phyloP scores from a whole-genome alignment of 2,797 vertebrate genomes.

The Phrynocephalus guinanensis region DNA sequence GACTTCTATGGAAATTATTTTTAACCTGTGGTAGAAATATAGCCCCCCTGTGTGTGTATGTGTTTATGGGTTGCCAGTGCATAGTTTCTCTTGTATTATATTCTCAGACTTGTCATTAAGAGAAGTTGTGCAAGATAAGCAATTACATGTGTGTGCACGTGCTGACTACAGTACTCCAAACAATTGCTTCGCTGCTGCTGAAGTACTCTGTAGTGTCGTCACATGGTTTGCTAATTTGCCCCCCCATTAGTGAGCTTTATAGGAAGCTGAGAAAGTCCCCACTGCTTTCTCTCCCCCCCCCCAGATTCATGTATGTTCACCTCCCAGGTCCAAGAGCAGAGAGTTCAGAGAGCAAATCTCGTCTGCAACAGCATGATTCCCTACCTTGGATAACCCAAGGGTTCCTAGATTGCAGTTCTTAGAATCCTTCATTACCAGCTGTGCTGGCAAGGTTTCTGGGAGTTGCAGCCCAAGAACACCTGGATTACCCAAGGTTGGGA shows the following conservation, averaged over 20 bases:
- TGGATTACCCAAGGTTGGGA: too few relatives aligned
- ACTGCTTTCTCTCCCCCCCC: not conserved
- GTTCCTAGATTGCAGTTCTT: too few relatives aligned
- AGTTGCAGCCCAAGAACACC: too few relatives aligned
- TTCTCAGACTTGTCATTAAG: not conserved
- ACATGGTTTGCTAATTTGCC: not conserved
- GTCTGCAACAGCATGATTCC: too few relatives aligned
- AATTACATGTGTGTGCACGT: not conserved
- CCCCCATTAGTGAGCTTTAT: not conserved
- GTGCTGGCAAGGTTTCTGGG: too few relatives aligned
- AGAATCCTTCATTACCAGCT: too few relatives aligned
- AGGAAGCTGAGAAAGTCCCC: not conserved
- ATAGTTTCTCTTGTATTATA: not conserved
- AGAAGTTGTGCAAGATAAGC: conserved; percentile 15
- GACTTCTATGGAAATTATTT: conserved; percentile 53
- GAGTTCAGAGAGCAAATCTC: too few relatives aligned
- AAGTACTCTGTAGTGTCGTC: not conserved
- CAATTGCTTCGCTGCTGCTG: not conserved
- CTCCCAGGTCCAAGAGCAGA: too few relatives aligned
- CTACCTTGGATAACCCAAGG: too few relatives aligned
- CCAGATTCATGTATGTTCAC: too few relatives aligned
- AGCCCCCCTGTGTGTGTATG: not conserved
- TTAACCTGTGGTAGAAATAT: not conserved
- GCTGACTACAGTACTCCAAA: not conserved
- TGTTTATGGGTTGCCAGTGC: not conserved